These are phyloP conservation scores for Oncorhynchus clarkii DNA, from an alignment of 2,113 vertebrate genomes.

Conservation along the genomic window DNA sequence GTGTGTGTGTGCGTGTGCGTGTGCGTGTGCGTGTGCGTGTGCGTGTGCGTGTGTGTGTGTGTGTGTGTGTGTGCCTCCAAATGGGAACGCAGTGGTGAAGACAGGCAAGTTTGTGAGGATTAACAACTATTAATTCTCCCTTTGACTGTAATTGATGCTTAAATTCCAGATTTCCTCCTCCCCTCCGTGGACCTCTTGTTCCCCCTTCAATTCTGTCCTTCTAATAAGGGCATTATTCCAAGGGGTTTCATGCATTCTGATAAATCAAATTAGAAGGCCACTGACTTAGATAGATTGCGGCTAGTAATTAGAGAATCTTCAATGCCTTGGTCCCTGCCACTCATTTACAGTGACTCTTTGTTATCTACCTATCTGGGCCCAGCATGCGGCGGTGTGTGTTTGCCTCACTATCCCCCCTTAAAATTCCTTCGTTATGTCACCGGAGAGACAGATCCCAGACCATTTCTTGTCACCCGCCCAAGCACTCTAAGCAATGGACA, in stretches of 20 bases:
- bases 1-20: slow-evolving; percentile 15
- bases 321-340: slow-evolving; percentile 70
- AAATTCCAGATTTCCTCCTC: slow-evolving; percentile 63
- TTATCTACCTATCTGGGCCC: slow-evolving; percentile 72
- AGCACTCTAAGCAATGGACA: slow-evolving; percentile 81
- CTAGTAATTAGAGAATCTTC: slow-evolving; percentile 79
- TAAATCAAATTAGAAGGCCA: slow-evolving; percentile 80
- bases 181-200: slow-evolving; percentile 66
- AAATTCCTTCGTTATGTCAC: slow-evolving; percentile 89
- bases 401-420: slow-evolving; percentile 63
- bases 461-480: slow-evolving; percentile 88
- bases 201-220: slow-evolving; percentile 68
- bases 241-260: slow-evolving; percentile 76
- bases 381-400: slow-evolving; percentile 61
- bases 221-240: slow-evolving; percentile 78
- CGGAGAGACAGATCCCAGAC: slow-evolving; percentile 91
- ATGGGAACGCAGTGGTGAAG: slow-evolving; percentile 27
- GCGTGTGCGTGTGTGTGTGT: neutral
- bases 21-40: slow-evolving; percentile 9
- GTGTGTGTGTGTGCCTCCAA: slow-evolving; percentile 20
- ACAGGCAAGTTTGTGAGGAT: slow-evolving; percentile 62
- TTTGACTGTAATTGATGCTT: slow-evolving; percentile 79
- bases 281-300: slow-evolving; percentile 75
- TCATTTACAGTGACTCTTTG: slow-evolving; percentile 71
- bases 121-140: slow-evolving; percentile 76